Evolutionary conservation across 2,888 invertebrate genomes (phyloP).

Genomic region (Muschampia plurimacula): DNA sequence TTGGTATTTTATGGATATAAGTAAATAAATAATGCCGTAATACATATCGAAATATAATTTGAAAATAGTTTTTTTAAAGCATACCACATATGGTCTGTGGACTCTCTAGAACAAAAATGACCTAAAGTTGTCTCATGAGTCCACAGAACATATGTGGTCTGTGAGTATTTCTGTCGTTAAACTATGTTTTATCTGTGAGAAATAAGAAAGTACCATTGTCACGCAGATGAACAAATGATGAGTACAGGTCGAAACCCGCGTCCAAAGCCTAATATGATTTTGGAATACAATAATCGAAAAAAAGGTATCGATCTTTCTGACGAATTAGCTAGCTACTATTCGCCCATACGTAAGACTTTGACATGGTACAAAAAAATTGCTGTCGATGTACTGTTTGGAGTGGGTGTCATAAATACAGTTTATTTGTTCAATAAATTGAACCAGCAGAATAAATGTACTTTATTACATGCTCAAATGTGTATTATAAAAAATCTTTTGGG

Average conservation of each 20-base stretch:
- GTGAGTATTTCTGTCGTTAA: neutral
- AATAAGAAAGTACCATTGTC: no score
- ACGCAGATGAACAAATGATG: no score
- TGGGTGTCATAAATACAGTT: constrained; percentile 34
- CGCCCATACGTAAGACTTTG: constrained; percentile 43
- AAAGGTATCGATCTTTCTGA: constrained; percentile 43
- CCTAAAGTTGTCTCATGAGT: neutral
- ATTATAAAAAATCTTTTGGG: constrained; percentile 36
- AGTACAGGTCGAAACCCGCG: no score
- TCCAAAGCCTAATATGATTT: no score
- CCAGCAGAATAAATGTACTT: constrained; percentile 26
- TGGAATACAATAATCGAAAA: no score
- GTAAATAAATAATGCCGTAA: neutral
- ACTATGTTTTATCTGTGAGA: neutral
- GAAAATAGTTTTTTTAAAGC: neutral
- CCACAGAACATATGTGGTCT: constrained; percentile 1
- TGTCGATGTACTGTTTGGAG: constrained; percentile 41
- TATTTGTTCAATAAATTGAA: constrained; percentile 38
- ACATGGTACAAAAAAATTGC: constrained; percentile 48
- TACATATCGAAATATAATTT: neutral
- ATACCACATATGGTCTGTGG: neutral
- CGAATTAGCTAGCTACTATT: constrained; percentile 41
- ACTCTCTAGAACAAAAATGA: neutral
- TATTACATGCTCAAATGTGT: constrained; percentile 36
- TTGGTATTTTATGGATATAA: neutral